Conservation (phyloP, 2,888 invertebrate genomes). For the Nephrotoma guestfalica region DNA sequence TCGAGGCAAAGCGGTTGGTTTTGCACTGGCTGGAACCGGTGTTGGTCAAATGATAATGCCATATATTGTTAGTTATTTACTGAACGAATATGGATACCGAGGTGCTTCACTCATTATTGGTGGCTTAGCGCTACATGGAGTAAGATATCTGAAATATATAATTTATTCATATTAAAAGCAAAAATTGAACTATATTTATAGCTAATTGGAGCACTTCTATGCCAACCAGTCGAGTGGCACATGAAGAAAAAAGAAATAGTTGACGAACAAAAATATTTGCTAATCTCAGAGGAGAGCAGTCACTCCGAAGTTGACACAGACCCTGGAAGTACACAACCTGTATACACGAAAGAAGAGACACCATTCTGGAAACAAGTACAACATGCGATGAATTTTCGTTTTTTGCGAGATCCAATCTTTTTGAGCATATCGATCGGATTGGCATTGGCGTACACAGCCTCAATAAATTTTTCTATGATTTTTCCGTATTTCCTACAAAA, state of each 20-base stretch:
- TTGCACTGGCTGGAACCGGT: conserved; percentile 61
- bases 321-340: background rate
- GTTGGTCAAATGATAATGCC: conserved; percentile 62
- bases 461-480: conserved; percentile 54
- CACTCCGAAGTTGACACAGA: background rate
- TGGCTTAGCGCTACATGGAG: conserved; percentile 46
- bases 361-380: conserved; percentile 18
- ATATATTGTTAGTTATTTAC: conserved; percentile 47
- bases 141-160: conserved; percentile 23
- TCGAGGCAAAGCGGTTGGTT: conserved; percentile 57
- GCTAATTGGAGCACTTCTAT: conserved; percentile 41
- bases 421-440: conserved; percentile 52
- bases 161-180: background rate
- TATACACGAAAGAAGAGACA: background rate
- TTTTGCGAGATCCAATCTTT: conserved; percentile 46
- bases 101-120: conserved; percentile 49
- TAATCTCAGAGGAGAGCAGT: background rate
- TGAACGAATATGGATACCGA: conserved; percentile 48
- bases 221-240: conserved; percentile 45
- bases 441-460: conserved; percentile 49
- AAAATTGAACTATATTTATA: conserved; percentile 17
- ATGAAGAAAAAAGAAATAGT: conserved; percentile 25
- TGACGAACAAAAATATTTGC: background rate
- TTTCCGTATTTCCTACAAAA: conserved; percentile 50
- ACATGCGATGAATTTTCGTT: conserved; percentile 44